Conservation (phyloP, 2,888 invertebrate species). For the Platynereis dumerilii region DNA sequence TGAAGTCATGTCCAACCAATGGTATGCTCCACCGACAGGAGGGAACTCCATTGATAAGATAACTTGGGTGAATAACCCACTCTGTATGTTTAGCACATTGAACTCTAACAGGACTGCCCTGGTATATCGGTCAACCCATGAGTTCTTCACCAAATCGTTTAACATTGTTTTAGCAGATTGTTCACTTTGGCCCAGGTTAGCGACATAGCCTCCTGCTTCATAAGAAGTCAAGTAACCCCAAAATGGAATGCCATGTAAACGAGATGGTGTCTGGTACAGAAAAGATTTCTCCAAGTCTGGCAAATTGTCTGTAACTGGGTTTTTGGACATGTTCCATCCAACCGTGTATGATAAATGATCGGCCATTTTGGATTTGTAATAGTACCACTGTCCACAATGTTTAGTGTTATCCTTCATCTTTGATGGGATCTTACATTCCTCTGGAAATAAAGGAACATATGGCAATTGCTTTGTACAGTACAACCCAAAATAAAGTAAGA, state of each 20-base stretch:
- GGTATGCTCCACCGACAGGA: neutral
- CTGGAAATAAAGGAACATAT: too few relatives aligned
- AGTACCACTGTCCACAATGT: too few relatives aligned
- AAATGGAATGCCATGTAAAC: conserved; percentile 16
- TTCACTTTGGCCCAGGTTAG: conserved; percentile 30
- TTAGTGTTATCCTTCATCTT: too few relatives aligned
- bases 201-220: conserved; percentile 39
- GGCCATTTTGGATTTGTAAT: too few relatives aligned
- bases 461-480: too few relatives aligned
- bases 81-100: neutral
- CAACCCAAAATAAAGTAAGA: too few relatives aligned
- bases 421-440: too few relatives aligned
- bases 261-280: too few relatives aligned
- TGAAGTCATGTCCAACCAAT: neutral
- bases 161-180: neutral
- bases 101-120: neutral
- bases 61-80: neutral
- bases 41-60: neutral
- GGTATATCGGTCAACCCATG: conserved; percentile 1
- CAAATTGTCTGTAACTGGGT: too few relatives aligned
- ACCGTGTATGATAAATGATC: too few relatives aligned
- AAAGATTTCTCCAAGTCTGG: too few relatives aligned
- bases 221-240: conserved; percentile 30
- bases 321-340: too few relatives aligned
- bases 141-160: neutral